phyloP scores from a whole-genome alignment of 92 coral and sea anemone species.

The Bergia sp. region DNA sequence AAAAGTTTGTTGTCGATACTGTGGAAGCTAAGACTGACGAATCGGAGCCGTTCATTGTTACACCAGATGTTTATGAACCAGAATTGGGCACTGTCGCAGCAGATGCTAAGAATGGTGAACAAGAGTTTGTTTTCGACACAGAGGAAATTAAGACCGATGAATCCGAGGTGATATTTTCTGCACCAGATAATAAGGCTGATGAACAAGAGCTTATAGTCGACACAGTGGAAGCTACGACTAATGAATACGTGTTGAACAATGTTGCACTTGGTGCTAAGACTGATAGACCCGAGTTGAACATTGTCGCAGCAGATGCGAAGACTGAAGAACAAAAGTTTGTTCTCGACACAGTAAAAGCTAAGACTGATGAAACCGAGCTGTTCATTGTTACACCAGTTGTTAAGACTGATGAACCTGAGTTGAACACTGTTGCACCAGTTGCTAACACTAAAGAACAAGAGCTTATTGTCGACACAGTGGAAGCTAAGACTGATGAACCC shows the following conservation, averaged over 20 bases:
- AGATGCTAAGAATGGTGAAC: background rate
- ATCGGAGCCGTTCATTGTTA: background rate
- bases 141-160: background rate
- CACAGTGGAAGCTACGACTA: background rate
- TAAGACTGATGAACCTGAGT: background rate
- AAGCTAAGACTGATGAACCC: background rate
- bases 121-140: background rate
- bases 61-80: background rate
- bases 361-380: background rate
- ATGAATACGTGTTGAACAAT: background rate
- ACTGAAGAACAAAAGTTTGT: background rate
- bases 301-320: background rate
- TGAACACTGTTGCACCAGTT: no score
- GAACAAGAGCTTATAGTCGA: background rate
- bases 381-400: background rate
- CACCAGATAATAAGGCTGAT: background rate
- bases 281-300: background rate
- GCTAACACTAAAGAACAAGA: background rate
- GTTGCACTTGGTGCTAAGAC: background rate
- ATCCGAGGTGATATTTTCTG: background rate
- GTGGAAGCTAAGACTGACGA: background rate
- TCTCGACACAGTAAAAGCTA: background rate
- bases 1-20: background rate
- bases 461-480: background rate
- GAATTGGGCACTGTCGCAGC: no score